Percentiles rank a stretch among this genome's conserved stretches.
phyloP scores from a whole-genome alignment of 2,113 vertebrate species.

The Cyanocitta stelleri region DNA sequence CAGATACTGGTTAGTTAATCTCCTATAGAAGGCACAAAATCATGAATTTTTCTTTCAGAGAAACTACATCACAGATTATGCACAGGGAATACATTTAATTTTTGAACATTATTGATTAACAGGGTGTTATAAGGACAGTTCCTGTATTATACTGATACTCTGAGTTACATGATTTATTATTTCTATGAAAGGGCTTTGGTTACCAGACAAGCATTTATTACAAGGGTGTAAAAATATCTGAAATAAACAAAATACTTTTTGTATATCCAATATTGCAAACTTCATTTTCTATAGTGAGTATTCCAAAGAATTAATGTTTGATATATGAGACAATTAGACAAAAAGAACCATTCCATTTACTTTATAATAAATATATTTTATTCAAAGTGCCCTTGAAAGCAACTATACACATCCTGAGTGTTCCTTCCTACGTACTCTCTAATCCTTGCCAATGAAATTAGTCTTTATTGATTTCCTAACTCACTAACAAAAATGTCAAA shows the following conservation, averaged over 20 bases:
- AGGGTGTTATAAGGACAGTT: neutral
- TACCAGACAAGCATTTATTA: neutral
- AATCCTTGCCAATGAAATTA: conserved; percentile 62
- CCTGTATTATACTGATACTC: neutral
- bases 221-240: neutral
- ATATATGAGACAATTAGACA: conserved; percentile 36
- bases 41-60: neutral
- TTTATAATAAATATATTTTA: conserved; percentile 41
- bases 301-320: conserved; percentile 7
- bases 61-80: neutral
- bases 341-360: conserved; percentile 27
- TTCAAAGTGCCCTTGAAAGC: conserved; percentile 56
- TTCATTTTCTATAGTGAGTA: neutral
- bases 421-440: conserved; percentile 18
- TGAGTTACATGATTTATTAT: neutral
- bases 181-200: neutral
- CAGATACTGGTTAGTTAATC: neutral
- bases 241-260: conserved; percentile 22
- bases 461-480: conserved; percentile 51
- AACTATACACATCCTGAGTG: neutral
- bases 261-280: neutral
- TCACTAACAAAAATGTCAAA: conserved; percentile 62
- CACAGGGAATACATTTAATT: neutral
- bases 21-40: neutral
- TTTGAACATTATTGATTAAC: neutral